These are phyloP conservation scores for Trematomus bernacchii DNA, from an alignment of 2,797 vertebrate species.

Conservation along the genomic window DNA sequence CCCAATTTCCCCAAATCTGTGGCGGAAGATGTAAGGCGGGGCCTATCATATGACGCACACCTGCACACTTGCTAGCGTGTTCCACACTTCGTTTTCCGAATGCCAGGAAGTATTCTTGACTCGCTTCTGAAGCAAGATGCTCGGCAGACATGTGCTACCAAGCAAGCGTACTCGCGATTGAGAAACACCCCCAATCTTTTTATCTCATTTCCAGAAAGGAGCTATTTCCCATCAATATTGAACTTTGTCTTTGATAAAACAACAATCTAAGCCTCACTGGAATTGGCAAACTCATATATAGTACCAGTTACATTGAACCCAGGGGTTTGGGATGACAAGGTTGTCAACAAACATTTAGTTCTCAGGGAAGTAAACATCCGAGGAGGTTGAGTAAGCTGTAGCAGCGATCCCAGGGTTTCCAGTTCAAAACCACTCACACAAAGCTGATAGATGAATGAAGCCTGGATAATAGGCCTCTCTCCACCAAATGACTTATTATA, in stretches of 20 bases:
- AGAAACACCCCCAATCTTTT: neutral
- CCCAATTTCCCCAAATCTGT: no score
- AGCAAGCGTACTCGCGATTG: no score
- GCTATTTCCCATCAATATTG: neutral
- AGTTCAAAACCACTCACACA: neutral
- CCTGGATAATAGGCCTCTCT: constrained; percentile 20
- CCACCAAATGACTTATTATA: constrained; percentile 52
- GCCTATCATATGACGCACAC: no score
- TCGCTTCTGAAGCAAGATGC: no score
- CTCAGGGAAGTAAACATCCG: constrained; percentile 5
- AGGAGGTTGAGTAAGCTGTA: neutral
- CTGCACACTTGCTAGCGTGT: no score
- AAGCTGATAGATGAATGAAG: constrained; percentile 19
- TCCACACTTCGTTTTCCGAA: no score
- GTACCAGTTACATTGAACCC: neutral
- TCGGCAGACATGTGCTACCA: no score
- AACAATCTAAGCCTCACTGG: neutral
- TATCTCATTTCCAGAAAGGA: neutral
- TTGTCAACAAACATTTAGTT: neutral
- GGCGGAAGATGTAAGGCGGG: no score
- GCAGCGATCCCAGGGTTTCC: constrained; percentile 4
- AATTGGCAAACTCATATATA: neutral
- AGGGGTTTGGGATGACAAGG: neutral
- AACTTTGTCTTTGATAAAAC: constrained; percentile 8
- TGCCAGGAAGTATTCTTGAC: no score